Percentiles rank a stretch among this genome's conserved stretches.
These are phyloP conservation scores for Bubo blakistoni DNA, from an alignment of 2,113 vertebrate species.

Conservation along the genomic window DNA sequence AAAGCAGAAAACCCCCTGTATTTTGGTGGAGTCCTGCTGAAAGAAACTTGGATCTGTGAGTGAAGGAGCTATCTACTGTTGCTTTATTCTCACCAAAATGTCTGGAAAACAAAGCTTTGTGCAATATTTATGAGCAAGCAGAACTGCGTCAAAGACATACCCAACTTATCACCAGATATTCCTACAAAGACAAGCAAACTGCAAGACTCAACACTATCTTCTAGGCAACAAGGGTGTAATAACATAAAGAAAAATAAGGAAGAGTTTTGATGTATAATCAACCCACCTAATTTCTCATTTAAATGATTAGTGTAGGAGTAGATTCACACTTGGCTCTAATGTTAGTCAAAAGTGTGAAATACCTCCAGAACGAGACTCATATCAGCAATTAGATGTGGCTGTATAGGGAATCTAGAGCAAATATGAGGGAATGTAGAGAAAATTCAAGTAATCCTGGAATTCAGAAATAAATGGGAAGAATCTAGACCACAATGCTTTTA, in stretches of 20 bases:
- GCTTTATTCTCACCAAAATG: neutral
- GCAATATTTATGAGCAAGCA: neutral
- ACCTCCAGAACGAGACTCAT: neutral
- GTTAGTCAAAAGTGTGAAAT: neutral
- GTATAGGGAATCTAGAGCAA: neutral
- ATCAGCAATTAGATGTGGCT: neutral
- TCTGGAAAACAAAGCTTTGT: neutral
- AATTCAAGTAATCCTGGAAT: neutral
- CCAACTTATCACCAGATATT: neutral
- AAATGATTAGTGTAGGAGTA: conserved; percentile 27
- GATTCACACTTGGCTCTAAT: neutral
- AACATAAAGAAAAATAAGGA: conserved; percentile 25
- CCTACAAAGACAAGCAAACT: neutral
- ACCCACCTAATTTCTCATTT: conserved; percentile 21
- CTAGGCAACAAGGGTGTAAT: neutral
- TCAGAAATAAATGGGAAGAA: neutral
- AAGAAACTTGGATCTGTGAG: neutral
- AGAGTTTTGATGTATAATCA: neutral
- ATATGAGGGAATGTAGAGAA: neutral
- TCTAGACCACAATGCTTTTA: neutral
- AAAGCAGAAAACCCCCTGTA: fast-evolving
- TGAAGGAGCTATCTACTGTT: neutral
- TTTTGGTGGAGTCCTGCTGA: neutral
- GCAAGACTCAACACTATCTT: conserved; percentile 2
- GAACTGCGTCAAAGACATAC: neutral